Evolutionary conservation across 2,797 vertebrate genomes (phyloP).

Genomic region (Liparis tanakae): DNA sequence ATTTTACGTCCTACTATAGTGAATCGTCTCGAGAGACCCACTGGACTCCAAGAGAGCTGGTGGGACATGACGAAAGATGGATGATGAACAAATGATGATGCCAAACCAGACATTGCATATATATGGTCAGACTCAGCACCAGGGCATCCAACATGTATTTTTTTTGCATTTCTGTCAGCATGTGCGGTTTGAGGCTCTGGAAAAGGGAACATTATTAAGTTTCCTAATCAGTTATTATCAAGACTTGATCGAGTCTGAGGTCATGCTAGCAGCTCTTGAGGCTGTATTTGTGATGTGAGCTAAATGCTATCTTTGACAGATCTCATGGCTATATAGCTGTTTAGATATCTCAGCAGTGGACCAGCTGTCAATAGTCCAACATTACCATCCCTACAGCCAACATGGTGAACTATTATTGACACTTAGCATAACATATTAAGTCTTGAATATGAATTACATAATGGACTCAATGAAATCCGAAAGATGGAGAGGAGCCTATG

Average conservation of each 20-base stretch:
- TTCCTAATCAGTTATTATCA: background rate
- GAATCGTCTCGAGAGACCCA: background rate
- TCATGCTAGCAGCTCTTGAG: background rate
- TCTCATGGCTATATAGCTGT: background rate
- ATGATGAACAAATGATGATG: background rate
- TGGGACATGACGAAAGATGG: background rate
- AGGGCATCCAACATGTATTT: background rate
- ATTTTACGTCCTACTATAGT: background rate
- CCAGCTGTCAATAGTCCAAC: no score
- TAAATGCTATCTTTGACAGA: background rate
- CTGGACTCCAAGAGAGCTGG: background rate
- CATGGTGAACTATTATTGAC: background rate
- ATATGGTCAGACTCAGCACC: background rate
- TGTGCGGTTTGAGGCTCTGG: constrained; percentile 7
- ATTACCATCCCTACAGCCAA: background rate
- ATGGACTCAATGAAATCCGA: background rate
- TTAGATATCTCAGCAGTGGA: background rate
- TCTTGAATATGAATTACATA: background rate
- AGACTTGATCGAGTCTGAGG: background rate
- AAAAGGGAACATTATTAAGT: background rate
- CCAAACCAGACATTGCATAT: background rate
- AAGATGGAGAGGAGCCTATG: background rate
- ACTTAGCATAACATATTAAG: background rate
- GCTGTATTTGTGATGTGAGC: background rate
- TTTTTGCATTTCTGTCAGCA: background rate